These are phyloP conservation scores for Amphimallon solstitiale DNA, from an alignment of 2,888 invertebrate species.

Conservation along the genomic window DNA sequence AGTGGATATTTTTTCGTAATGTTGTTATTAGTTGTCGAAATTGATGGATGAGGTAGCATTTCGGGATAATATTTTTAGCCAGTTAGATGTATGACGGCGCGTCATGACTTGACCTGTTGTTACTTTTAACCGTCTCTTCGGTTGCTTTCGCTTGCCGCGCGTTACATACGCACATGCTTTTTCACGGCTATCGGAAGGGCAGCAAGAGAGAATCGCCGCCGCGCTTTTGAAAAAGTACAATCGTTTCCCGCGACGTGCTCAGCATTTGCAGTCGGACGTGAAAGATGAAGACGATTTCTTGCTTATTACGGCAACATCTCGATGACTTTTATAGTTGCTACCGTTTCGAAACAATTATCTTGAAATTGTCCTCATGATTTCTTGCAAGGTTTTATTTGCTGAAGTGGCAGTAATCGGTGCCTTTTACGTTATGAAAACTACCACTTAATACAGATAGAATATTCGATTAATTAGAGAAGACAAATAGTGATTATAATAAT, in stretches of 20 bases:
- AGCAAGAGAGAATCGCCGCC: conserved; percentile 5
- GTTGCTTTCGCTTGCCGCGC: conserved; percentile 19
- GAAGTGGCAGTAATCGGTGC: no score
- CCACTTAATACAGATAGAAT: no score
- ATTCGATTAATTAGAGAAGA: no score
- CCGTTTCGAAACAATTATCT: conserved; percentile 22
- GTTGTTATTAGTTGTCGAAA: conserved; percentile 40
- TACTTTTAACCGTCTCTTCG: conserved; percentile 9
- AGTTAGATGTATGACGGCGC: conserved; percentile 19
- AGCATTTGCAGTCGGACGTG: conserved; percentile 22
- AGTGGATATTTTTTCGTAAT: not conserved
- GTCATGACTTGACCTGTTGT: conserved; percentile 26
- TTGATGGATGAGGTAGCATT: conserved; percentile 44
- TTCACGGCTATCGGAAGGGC: conserved; percentile 14
- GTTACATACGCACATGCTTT: not conserved
- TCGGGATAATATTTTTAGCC: conserved; percentile 2
- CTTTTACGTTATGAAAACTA: no score
- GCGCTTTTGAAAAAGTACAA: conserved; percentile 23
- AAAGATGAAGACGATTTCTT: conserved; percentile 27
- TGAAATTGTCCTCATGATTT: conserved; percentile 3
- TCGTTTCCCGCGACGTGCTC: conserved; percentile 19
- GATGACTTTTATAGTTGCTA: conserved; percentile 18
- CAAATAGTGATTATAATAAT: no score
- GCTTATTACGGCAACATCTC: conserved; percentile 26
- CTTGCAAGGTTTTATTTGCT: not conserved